Base-by-base conservation (phyloP, 92 coral and sea anemone species). In the Epizoanthus scotinus region DNA sequence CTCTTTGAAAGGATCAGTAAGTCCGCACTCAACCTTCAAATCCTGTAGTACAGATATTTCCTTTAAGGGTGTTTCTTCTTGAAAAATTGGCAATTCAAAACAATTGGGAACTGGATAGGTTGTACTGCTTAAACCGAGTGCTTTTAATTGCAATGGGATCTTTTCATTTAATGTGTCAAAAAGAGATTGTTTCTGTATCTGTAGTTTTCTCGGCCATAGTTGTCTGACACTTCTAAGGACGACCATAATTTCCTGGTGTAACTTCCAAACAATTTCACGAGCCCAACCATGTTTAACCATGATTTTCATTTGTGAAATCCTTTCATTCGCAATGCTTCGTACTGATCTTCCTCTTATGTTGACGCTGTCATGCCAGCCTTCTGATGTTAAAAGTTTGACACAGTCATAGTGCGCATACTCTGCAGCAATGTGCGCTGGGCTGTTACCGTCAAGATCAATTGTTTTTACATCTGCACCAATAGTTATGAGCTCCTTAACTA, bases 371-470 rank as follows among this genome's bases (percentile, higher is more conserved):
- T 8, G 18, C 79, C 63, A 55, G 21, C 22, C 50, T 26, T 34
- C 21, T 2, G 20, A 25, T 60, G 70, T 29, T 31, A 64, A 18
- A 31, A 29, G 70, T 18, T 29, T 28, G 20, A 70, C 84, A 21
- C 68, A 68, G 8, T 50, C 27, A 73, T 65, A 82, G 20, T 70
- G 68, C 78, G 71, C 73, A 53, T 75, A 55, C 18, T 67, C 52
- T 49, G 73, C 63, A 1, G 85, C 85, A 68, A 70, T 67, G 63
- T 82, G 66, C 73, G 73, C 71, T 5, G 85, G 85, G 69, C 68
- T 82, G 73, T 82, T 82, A 29, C 85, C 73, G 28, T 83, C 81
- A 62, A 65, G 44, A 59, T 73, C 80, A 18, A n/a, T 8, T 26
- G 50, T 38, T n/a, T 17, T 61, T 4, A 59, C 20, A 40, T 83